These are phyloP conservation scores for Chaetodon auriga DNA, from an alignment of 2,113 vertebrate species.

Conservation along the genomic window DNA sequence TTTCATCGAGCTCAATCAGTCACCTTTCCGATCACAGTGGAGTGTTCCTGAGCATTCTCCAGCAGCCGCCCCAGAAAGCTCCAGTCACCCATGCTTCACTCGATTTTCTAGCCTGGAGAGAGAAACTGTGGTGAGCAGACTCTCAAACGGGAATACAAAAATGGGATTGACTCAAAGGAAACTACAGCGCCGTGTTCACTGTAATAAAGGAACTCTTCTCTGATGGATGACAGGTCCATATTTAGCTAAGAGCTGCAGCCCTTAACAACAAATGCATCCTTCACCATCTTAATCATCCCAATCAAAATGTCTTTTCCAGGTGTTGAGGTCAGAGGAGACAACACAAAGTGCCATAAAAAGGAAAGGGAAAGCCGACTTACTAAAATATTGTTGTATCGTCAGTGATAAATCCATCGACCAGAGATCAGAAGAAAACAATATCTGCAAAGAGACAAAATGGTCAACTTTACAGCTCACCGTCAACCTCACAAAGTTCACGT, in stretches of 20 bases:
- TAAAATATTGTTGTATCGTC: constrained; percentile 72
- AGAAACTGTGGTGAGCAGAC: constrained; percentile 33
- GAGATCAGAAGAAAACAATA: constrained; percentile 63
- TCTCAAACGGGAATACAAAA: neutral
- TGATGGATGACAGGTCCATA: neutral
- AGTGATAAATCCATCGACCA: constrained; percentile 81
- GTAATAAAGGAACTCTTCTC: neutral
- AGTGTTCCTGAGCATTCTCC: constrained; percentile 97
- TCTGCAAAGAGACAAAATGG: constrained; percentile 53
- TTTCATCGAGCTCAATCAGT: neutral
- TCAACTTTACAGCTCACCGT: constrained; percentile 14
- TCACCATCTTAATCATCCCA: neutral
- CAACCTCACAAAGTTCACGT: neutral
- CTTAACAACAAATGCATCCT: neutral
- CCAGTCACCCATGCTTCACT: constrained; percentile 97
- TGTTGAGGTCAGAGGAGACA: neutral
- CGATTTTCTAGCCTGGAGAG: constrained; percentile 85
- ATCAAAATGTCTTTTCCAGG: neutral
- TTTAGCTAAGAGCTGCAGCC: neutral
- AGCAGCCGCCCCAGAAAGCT: constrained; percentile 94
- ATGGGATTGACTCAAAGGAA: neutral
- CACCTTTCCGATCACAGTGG: constrained; percentile 97
- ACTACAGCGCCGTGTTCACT: neutral
- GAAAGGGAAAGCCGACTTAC: constrained; percentile 63
- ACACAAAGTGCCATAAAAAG: neutral